phyloP scores from a whole-genome alignment of 2,888 invertebrate genomes.

The Napeogenes inachia region DNA sequence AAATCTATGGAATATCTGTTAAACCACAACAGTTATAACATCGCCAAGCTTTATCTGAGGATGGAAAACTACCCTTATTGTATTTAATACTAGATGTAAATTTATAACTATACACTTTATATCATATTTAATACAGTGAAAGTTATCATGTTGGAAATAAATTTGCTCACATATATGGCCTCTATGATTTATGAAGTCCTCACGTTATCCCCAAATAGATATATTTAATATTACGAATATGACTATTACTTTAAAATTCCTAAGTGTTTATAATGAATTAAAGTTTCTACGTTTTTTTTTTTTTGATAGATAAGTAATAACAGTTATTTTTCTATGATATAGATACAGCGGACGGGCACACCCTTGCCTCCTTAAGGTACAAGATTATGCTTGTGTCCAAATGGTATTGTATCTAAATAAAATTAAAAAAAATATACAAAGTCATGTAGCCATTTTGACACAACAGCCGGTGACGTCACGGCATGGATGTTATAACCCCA shows the following conservation, averaged over 20 bases:
- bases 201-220: constrained; percentile 7
- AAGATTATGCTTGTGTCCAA: constrained; percentile 10
- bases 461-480: background rate
- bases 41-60: no score
- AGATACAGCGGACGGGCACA: constrained; percentile 57
- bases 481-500: background rate
- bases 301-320: constrained; percentile 18
- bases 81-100: constrained; percentile 9
- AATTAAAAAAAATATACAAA: background rate
- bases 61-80: background rate
- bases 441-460: background rate
- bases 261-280: background rate
- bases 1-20: no score
- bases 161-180: constrained; percentile 24
- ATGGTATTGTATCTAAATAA: constrained; percentile 2
- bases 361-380: constrained; percentile 42
- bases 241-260: background rate
- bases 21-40: no score
- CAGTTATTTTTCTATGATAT: constrained; percentile 40
- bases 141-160: constrained; percentile 62
- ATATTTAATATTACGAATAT: no score
- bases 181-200: constrained; percentile 22
- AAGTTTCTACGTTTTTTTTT: background rate
- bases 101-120: constrained; percentile 36
- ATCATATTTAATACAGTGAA: constrained; percentile 38